A percentile compares a stretch with the other conserved stretches of the same genome.
phyloP scores from a whole-genome alignment of 2,113 vertebrate genomes.

The Cebus imitator region DNA sequence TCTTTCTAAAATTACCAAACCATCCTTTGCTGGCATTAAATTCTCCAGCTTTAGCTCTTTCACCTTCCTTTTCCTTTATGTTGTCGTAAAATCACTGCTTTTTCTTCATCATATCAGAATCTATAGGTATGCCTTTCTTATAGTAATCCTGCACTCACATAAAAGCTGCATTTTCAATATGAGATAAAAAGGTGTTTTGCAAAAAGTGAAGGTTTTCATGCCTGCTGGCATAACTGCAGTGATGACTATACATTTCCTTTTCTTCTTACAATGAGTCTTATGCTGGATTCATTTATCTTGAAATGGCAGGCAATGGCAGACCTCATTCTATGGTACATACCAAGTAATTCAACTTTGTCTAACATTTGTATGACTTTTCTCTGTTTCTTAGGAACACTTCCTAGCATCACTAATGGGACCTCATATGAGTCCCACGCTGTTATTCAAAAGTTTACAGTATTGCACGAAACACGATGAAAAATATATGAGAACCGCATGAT shows the following conservation, averaged over 20 bases:
- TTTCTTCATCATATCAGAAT: background rate
- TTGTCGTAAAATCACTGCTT: background rate
- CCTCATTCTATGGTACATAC: background rate
- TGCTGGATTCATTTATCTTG: background rate
- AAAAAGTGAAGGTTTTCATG: background rate
- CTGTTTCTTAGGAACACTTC: background rate
- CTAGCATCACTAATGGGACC: background rate
- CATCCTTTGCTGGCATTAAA: background rate
- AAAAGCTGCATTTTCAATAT: background rate
- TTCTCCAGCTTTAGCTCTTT: background rate
- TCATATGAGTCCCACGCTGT: background rate
- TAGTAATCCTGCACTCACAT: background rate
- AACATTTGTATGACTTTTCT: background rate
- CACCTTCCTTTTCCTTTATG: background rate
- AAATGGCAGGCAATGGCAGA: background rate
- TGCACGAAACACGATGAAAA: background rate
- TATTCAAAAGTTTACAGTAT: background rate
- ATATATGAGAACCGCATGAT: background rate
- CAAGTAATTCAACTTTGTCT: background rate
- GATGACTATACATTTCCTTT: background rate
- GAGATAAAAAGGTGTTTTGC: background rate
- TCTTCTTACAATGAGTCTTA: background rate
- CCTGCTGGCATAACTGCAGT: background rate
- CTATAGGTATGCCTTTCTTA: background rate
- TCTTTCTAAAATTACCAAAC: background rate